Conservation (phyloP, 2,797 vertebrate species). For the Pipistrellus pygmaeus region DNA sequence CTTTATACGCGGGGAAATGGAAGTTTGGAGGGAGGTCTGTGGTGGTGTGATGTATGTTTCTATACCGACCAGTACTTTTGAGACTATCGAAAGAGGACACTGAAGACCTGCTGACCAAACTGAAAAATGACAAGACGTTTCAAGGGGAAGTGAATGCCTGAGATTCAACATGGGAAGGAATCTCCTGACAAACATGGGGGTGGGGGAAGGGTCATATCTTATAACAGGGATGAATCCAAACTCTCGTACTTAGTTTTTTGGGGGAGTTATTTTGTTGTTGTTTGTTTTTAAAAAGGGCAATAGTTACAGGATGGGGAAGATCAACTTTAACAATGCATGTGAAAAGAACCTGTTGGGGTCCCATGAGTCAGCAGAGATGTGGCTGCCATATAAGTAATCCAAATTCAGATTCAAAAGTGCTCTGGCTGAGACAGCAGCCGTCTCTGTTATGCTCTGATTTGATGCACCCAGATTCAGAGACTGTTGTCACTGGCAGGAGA, state of each 20-base stretch:
- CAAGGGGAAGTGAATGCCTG: background rate
- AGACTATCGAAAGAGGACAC: background rate
- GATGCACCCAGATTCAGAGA: background rate
- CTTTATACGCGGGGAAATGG: background rate
- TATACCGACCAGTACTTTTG: conserved; percentile 37
- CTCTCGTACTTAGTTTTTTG: background rate
- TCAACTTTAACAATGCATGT: background rate
- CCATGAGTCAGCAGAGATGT: background rate
- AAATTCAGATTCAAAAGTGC: conserved; percentile 14
- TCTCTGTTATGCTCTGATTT: background rate
- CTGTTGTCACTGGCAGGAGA: background rate
- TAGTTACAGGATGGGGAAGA: background rate
- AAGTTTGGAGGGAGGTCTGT: conserved; percentile 7
- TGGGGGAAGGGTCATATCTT: background rate
- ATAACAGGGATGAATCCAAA: conserved; percentile 20
- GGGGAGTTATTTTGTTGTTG: too few species aligned
- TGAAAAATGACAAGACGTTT: conserved; percentile 51
- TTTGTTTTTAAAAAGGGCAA: background rate
- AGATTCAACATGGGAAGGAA: conserved; percentile 9
- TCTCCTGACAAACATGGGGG: background rate
- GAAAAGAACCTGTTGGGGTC: background rate
- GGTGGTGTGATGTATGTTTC: background rate
- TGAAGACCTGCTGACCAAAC: conserved; percentile 3
- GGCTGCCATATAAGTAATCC: background rate
- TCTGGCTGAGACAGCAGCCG: background rate